Percentiles rank a stretch among this genome's conserved stretches.
Conservation (phyloP, 2,888 invertebrate species). For the Sclerodermus sp. region DNA sequence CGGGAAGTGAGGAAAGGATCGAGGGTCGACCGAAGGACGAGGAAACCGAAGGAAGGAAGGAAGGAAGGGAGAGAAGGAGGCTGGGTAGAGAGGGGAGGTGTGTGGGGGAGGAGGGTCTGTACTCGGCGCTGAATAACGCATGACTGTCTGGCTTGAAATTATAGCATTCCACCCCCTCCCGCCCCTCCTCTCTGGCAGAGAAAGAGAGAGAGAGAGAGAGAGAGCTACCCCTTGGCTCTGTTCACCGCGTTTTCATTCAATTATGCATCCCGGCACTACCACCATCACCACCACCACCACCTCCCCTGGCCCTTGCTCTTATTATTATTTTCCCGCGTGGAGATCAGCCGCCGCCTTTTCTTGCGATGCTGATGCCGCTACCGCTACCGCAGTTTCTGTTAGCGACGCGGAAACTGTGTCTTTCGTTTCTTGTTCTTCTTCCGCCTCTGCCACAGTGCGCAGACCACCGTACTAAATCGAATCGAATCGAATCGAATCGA, state of each 20-base stretch:
- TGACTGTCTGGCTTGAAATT: constrained; percentile 54
- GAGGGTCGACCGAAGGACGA: background rate
- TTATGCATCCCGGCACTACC: constrained; percentile 39
- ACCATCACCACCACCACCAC: constrained; percentile 1
- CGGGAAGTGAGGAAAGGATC: background rate
- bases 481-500: too few species aligned
- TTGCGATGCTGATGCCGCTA: too few species aligned
- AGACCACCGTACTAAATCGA: too few species aligned
- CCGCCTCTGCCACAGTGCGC: too few species aligned
- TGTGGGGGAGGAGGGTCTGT: background rate
- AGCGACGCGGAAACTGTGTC: too few species aligned
- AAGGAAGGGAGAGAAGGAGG: background rate
- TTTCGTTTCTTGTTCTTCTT: too few species aligned
- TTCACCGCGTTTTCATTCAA: constrained; percentile 42
- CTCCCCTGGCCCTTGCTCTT: constrained; percentile 13
- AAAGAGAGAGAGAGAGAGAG: background rate
- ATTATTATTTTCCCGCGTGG: constrained; percentile 32
- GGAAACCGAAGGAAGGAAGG: constrained; percentile 14
- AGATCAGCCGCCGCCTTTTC: background rate
- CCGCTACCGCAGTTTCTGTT: too few species aligned
- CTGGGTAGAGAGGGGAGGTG: too few species aligned
- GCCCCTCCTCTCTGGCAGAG: constrained; percentile 10
- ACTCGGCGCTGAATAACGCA: constrained; percentile 49
- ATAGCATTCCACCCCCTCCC: constrained; percentile 40
- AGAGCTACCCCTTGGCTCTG: constrained; percentile 34